phyloP scores from a whole-genome alignment of 2,113 vertebrate genomes.

The Amphiprion ocellaris region DNA sequence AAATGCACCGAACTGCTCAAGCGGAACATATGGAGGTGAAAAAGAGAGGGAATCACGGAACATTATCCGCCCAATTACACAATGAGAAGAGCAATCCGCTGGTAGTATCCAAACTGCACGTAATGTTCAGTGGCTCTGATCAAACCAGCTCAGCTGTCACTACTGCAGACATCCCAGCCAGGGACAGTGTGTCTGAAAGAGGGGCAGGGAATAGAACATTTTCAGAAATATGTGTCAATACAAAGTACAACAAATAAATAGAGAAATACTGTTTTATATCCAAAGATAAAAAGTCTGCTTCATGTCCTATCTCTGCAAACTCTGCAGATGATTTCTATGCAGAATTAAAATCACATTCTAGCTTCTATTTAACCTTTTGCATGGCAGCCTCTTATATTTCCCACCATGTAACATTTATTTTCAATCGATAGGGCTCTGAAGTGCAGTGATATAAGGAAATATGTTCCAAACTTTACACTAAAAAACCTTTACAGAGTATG shows the following conservation, averaged over 20 bases:
- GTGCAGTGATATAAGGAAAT: neutral
- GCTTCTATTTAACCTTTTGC: slow-evolving; percentile 8
- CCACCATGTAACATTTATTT: neutral
- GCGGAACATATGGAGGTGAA: slow-evolving; percentile 73
- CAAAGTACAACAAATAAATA: slow-evolving; percentile 39
- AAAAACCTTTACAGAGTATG: neutral
- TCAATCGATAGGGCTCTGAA: neutral
- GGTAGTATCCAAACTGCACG: slow-evolving; percentile 67
- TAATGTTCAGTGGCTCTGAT: slow-evolving; percentile 48
- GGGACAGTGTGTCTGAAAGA: slow-evolving; percentile 33
- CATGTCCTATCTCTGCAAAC: slow-evolving; percentile 24
- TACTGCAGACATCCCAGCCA: slow-evolving; percentile 52
- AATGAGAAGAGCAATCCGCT: slow-evolving; percentile 77
- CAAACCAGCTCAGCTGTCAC: slow-evolving; percentile 36
- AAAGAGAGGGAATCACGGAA: slow-evolving; percentile 82
- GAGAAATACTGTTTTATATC: slow-evolving; percentile 41
- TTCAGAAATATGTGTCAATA: slow-evolving; percentile 55
- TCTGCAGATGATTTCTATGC: slow-evolving; percentile 42
- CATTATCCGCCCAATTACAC: slow-evolving; percentile 83
- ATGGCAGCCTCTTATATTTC: neutral
- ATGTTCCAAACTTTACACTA: slow-evolving; percentile 4
- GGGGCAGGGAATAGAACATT: slow-evolving; percentile 43
- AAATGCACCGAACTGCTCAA: slow-evolving; percentile 71
- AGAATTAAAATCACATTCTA: slow-evolving; percentile 21
- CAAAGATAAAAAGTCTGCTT: slow-evolving; percentile 8